phyloP scores from a whole-genome alignment of 2,888 invertebrate genomes.

The Macaria notata region DNA sequence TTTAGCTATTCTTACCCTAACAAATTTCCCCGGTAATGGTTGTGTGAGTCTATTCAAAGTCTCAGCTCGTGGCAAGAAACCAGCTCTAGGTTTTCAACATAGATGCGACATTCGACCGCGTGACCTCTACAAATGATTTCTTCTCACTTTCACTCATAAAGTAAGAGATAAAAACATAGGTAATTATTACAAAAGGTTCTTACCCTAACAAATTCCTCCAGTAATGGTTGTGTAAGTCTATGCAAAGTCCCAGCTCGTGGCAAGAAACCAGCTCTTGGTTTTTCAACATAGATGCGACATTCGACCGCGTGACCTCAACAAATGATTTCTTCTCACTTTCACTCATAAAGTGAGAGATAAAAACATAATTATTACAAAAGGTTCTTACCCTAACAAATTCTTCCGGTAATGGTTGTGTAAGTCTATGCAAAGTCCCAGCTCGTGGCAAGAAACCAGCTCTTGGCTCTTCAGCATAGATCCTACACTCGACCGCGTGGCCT shows the following conservation, averaged over 20 bases:
- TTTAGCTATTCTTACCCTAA: constrained; percentile 64
- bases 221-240: not conserved
- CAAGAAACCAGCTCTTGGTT: constrained; percentile 91
- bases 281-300: constrained; percentile 98
- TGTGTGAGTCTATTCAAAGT: no score
- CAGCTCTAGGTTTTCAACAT: no score
- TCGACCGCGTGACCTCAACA: constrained; percentile 96
- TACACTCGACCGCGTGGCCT: constrained; percentile 97
- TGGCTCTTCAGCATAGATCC: constrained; percentile 97
- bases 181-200: constrained; percentile 1
- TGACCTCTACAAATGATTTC: no score
- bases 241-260: constrained; percentile 82
- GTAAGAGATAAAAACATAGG: no score
- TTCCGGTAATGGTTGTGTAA: constrained; percentile 86
- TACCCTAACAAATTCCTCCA: constrained; percentile 79
- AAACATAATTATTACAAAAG: no score
- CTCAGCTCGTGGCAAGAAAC: no score
- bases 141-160: no score
- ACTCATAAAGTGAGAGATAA: no score
- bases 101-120: no score
- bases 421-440: constrained; percentile 91
- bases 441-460: constrained; percentile 94
- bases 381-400: constrained; percentile 83
- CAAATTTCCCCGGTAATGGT: not conserved
- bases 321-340: constrained; percentile 80